Evolutionary conservation across 2,797 vertebrate species (phyloP).

Genomic region (Microhierax caerulescens): DNA sequence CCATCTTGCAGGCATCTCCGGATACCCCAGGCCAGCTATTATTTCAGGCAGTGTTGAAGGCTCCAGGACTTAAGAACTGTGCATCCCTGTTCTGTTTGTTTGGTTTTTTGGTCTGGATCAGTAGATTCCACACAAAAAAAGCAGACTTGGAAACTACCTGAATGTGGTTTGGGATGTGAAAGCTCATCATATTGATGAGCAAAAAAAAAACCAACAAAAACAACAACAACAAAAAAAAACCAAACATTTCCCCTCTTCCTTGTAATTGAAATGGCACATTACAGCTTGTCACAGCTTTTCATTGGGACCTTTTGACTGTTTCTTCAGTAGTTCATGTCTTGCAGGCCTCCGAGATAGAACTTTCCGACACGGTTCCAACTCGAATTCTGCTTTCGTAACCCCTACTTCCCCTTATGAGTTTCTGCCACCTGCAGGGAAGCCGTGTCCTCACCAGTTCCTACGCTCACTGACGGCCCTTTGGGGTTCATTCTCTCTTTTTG

Average conservation of each 20-base stretch:
- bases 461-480: slow-evolving; percentile 4
- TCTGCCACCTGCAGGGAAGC: not conserved
- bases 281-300: slow-evolving; percentile 86
- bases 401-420: not conserved
- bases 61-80: slow-evolving; percentile 82
- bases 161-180: slow-evolving; percentile 92
- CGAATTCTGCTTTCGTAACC: not conserved
- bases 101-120: slow-evolving; percentile 77
- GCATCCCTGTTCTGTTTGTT: slow-evolving; percentile 84
- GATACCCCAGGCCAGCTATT: slow-evolving; percentile 84
- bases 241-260: slow-evolving; percentile 74
- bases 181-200: slow-evolving; percentile 99
- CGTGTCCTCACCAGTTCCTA: not conserved
- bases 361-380: not conserved
- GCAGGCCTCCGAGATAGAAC: slow-evolving; percentile 47
- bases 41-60: slow-evolving; percentile 81
- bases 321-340: slow-evolving; percentile 72
- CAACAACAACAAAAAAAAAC: slow-evolving; percentile 71
- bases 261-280: slow-evolving; percentile 89
- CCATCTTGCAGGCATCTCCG: slow-evolving; percentile 81
- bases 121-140: slow-evolving; percentile 68
- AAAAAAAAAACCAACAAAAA: slow-evolving; percentile 78
- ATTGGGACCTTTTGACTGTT: slow-evolving; percentile 86
- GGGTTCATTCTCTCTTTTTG: not conserved
- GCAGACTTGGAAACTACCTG: slow-evolving; percentile 78